These are phyloP conservation scores for Avahi laniger DNA, from an alignment of 2,797 vertebrate genomes.

Conservation along the genomic window DNA sequence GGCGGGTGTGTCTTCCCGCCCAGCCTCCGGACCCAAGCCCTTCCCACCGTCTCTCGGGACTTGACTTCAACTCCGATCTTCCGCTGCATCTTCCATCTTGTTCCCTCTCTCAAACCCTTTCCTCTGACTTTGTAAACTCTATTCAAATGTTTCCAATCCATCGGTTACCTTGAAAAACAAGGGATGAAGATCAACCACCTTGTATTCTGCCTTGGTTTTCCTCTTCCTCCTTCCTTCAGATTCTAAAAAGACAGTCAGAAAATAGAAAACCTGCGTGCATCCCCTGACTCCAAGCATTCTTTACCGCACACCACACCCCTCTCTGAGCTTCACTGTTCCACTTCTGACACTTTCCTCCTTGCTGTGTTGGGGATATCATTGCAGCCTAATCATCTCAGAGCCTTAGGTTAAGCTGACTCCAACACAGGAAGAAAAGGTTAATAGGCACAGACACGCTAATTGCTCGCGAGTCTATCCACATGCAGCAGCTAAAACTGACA, in stretches of 20 bases:
- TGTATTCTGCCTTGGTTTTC: not conserved
- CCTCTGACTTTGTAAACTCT: not conserved
- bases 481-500: not conserved
- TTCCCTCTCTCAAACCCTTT: not conserved
- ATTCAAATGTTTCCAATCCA: not conserved
- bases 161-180: not conserved
- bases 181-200: not conserved
- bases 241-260: not conserved
- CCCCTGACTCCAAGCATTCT: not conserved
- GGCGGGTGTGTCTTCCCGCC: accelerated
- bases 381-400: not conserved
- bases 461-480: not conserved
- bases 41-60: accelerated
- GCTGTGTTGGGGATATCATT: not conserved
- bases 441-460: not conserved
- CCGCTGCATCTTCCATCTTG: not conserved
- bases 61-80: not conserved
- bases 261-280: not conserved
- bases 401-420: not conserved
- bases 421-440: not conserved
- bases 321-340: not conserved
- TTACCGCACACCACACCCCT: not conserved
- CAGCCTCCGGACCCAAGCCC: accelerated
- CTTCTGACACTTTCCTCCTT: not conserved
- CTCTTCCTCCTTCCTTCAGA: not conserved